These are phyloP conservation scores for Heterodera schachtii DNA, from an alignment of 1,140 invertebrate species.

Conservation along the genomic window DNA sequence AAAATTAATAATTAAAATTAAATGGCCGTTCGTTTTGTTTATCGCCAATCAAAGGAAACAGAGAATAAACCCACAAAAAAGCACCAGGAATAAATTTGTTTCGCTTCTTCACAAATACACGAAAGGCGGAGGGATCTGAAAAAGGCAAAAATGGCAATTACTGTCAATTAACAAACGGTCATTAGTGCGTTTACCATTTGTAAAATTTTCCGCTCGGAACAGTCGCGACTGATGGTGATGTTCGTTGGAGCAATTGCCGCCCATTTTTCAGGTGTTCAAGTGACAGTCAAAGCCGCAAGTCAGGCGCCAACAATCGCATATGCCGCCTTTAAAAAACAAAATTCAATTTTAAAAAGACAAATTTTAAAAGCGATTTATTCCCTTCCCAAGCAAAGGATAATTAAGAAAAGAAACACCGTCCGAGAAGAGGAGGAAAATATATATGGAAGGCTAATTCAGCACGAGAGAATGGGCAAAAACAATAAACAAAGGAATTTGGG, in stretches of 20 bases:
- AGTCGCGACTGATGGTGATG: conserved; percentile 38
- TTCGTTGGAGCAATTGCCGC: conserved; percentile 36
- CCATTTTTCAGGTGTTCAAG: conserved; percentile 11
- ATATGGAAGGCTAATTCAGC: not conserved
- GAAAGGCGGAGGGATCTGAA: conserved; percentile 48
- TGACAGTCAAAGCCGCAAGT: not conserved
- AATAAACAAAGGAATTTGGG: not conserved
- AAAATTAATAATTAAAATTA: no score
- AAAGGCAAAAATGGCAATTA: not conserved
- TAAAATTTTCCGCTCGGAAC: conserved; percentile 43
- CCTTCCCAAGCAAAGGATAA: not conserved
- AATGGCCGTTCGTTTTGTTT: no score
- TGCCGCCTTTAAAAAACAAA: not conserved
- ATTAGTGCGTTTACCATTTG: conserved; percentile 22
- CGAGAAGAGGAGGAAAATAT: not conserved
- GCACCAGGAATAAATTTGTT: conserved; percentile 57
- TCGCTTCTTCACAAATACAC: conserved; percentile 53
- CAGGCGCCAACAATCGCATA: not conserved
- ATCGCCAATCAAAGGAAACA: no score
- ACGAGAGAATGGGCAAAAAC: not conserved
- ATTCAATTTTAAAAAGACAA: not conserved
- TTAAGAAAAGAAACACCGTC: not conserved
- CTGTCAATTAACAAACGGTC: not conserved
- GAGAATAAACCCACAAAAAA: conserved; percentile 15
- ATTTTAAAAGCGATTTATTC: not conserved